Conservation (phyloP, 1,140 invertebrate genomes). For the Nasonia longicornis region DNA sequence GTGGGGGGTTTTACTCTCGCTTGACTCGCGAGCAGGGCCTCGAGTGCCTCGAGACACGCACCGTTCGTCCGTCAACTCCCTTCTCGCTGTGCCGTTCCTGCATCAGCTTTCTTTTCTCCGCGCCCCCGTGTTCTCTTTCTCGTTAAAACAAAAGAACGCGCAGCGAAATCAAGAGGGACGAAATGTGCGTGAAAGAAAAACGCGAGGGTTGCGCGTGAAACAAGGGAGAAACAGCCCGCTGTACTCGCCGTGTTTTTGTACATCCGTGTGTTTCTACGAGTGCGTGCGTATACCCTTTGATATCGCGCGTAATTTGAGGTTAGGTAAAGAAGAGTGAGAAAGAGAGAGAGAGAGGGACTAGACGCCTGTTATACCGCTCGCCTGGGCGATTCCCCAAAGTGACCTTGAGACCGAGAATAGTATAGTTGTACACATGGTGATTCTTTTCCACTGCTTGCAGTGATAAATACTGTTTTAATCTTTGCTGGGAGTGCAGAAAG, state of each 20-base stretch:
- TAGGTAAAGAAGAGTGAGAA: conserved; percentile 1
- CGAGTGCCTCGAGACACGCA: background rate
- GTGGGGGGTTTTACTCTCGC: conserved; percentile 31
- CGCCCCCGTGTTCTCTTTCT: background rate
- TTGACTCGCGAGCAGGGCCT: conserved; percentile 34
- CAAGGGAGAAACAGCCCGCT: background rate
- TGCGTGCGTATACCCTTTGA: background rate
- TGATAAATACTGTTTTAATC: background rate
- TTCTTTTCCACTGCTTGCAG: background rate
- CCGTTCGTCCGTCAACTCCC: background rate
- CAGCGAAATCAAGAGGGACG: background rate
- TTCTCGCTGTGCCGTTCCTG: background rate
- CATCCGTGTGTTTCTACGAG: background rate
- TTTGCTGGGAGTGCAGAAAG: background rate
- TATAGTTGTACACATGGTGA: background rate
- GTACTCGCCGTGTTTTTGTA: background rate
- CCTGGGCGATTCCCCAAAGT: background rate
- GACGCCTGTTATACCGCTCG: background rate
- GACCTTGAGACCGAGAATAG: conserved; percentile 31
- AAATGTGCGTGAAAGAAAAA: background rate
- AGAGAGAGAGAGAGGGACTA: background rate
- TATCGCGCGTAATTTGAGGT: conserved; percentile 21
- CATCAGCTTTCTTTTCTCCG: background rate
- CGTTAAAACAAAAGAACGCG: conserved; percentile 25
- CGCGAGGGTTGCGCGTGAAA: background rate